phyloP scores from a whole-genome alignment of 2,888 invertebrate genomes.

The Troides helena region DNA sequence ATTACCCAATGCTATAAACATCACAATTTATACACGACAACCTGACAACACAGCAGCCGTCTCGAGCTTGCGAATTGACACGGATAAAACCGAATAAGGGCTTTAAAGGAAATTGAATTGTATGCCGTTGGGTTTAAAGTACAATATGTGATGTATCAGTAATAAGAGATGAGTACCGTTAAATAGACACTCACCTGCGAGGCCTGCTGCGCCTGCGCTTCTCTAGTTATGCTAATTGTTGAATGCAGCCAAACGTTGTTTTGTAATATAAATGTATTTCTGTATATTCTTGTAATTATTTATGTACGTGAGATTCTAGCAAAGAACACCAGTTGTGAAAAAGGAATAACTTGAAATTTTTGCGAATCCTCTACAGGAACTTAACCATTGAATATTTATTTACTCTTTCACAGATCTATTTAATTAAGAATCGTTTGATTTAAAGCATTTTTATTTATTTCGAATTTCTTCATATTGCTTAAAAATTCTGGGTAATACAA shows the following conservation, averaged over 20 bases:
- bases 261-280: constrained; percentile 15
- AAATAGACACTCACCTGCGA: constrained; percentile 69
- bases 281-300: background rate
- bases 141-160: constrained; percentile 51
- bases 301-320: background rate
- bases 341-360: background rate
- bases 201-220: constrained; percentile 75
- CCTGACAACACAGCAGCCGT: constrained; percentile 60
- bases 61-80: constrained; percentile 61
- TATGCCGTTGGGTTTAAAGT: constrained; percentile 51
- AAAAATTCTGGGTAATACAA: background rate
- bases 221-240: constrained; percentile 77
- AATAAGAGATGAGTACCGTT: constrained; percentile 59
- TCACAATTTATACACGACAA: constrained; percentile 64
- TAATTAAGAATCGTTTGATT: too few relatives aligned
- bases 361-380: background rate
- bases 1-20: constrained; percentile 56
- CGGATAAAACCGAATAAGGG: constrained; percentile 44
- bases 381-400: background rate
- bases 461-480: background rate
- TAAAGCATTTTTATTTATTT: background rate
- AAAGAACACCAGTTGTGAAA: background rate
- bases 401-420: too few relatives aligned
- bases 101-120: constrained; percentile 45
- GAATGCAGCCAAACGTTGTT: constrained; percentile 54